Evolutionary conservation across 2,797 vertebrate genomes (phyloP).

Genomic region (Bothrops alternatus): DNA sequence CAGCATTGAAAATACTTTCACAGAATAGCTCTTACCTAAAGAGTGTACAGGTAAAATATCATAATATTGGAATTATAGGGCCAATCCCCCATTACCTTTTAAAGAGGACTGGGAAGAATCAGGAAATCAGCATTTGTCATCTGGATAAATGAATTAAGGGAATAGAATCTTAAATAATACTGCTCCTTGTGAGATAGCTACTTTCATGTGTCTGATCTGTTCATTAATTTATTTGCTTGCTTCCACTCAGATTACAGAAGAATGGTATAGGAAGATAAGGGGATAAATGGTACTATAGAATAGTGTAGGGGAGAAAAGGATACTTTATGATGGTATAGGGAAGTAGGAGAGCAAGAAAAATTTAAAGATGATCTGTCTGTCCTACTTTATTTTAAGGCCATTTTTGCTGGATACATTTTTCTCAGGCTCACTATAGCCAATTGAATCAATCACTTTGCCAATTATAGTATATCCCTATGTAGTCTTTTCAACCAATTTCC

Average conservation of each 20-base stretch:
- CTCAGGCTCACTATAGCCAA: neutral
- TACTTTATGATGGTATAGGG: neutral
- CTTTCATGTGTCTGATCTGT: neutral
- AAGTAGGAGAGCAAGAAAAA: neutral
- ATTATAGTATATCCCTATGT: neutral
- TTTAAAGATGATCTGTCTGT: neutral
- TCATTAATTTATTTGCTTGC: neutral
- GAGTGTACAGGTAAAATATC: neutral
- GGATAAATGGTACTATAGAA: neutral
- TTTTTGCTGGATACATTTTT: neutral
- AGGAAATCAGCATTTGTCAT: neutral
- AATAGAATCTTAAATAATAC: neutral
- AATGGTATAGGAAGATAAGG: neutral
- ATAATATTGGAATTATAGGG: neutral
- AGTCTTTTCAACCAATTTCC: neutral
- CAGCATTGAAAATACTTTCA: neutral
- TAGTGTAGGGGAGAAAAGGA: neutral
- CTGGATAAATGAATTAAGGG: neutral
- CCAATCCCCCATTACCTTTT: neutral
- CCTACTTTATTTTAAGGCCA: neutral
- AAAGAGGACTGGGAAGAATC: neutral
- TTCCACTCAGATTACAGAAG: neutral
- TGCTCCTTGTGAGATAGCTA: neutral
- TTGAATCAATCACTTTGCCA: neutral
- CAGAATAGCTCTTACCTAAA: neutral